Evolutionary conservation across 1,140 invertebrate species (phyloP), one percentile per base, ranked within the genome.

Genomic region (Neoseiulus cucumeris): DNA sequence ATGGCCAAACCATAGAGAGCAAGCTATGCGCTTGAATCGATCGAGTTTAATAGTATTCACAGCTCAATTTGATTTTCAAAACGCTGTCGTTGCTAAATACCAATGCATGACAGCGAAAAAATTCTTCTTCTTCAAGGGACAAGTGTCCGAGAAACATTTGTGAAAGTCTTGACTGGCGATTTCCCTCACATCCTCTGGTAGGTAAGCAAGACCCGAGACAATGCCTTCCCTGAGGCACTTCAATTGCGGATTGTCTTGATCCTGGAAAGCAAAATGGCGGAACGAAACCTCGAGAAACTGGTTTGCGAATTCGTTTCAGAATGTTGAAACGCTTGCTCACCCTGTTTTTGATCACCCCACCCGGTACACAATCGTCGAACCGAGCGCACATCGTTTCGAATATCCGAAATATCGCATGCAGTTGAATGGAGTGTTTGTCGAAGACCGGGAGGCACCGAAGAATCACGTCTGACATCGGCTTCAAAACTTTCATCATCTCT

Each of bases 61-160:
- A n/a, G n/a, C n/a, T n/a, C 71, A 44, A 44, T 44, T 12, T 44
- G 28, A 18, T 12, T 20, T 47, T 47, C 14, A 47, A 47, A 47
- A 25, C 28, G 5, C 6, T 47, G 45, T 47, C 45, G 28, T 6
- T 18, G 14, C 45, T 7, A 47, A 25, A 25, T 47, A 47, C 45
- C 45, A 47, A 14, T 47, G 45, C 45, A 47, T 47, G 28, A 47
- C 45, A 20, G 45, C 4, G 14, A 0, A 4, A 14, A 47, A 47
- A 25, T 14, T 14, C 45, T 47, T 47, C 45, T 47, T 47, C 14
- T 47, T 47, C 20, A 47, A 25, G 18, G 45, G 45, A 18, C 20
- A 4, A 47, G 20, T 47, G 18, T 18, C 18, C 6, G 14, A 18
- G 14, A 47, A 4, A 25, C 45, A 47, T 14, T 4, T 14, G 14